Evolutionary conservation across 2,113 vertebrate species (phyloP).

Genomic region (Oreotrochilus melanogaster): DNA sequence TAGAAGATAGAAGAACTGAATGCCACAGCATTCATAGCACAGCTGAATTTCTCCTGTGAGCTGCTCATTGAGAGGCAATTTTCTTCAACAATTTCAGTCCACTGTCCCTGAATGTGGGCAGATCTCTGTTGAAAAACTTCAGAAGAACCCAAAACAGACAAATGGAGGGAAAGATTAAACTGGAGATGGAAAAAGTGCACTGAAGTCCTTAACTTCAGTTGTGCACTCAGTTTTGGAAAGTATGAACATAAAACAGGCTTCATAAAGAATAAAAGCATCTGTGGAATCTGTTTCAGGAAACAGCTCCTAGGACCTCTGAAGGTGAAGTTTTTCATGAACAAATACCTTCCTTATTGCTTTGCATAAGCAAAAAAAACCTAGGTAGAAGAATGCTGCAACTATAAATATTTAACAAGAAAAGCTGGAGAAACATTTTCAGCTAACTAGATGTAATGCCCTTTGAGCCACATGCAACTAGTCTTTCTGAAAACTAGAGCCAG

Average conservation of each 20-base stretch:
- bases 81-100: background rate
- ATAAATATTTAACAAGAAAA: background rate
- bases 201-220: background rate
- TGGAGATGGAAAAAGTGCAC: background rate
- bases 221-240: background rate
- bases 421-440: background rate
- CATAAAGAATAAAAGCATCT: background rate
- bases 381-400: background rate
- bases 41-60: background rate
- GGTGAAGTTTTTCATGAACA: background rate
- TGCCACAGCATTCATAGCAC: background rate
- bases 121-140: background rate
- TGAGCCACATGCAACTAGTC: background rate
- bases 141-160: background rate
- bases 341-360: background rate
- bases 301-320: background rate
- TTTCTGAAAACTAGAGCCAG: background rate
- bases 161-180: background rate
- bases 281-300: background rate
- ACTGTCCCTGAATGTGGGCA: background rate
- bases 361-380: background rate
- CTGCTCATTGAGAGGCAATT: background rate
- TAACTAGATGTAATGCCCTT: background rate
- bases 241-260: background rate
- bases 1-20: background rate